phyloP scores from a whole-genome alignment of 2,113 vertebrate genomes.

The Monopterus albus region DNA sequence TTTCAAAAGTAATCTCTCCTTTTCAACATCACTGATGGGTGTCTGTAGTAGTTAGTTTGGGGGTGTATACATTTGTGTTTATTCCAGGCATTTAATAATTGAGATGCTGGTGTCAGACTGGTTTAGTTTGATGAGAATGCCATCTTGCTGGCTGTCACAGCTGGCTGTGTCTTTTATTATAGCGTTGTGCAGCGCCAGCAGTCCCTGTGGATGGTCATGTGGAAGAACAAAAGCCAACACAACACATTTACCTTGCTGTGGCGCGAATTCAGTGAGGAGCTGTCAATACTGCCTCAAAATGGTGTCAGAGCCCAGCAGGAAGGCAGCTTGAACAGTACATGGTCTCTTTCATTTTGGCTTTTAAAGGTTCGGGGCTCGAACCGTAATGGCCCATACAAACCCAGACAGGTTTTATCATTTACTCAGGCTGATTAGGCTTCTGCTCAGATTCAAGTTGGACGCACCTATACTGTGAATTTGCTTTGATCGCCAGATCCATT shows the following conservation, averaged over 20 bases:
- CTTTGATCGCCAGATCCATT: conserved; percentile 20
- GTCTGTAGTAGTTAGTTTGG: conserved; percentile 22
- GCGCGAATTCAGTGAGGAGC: conserved; percentile 42
- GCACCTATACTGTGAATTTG: conserved; percentile 6
- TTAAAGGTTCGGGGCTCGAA: conserved; percentile 24
- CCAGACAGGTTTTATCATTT: conserved; percentile 27
- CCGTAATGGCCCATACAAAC: conserved; percentile 2
- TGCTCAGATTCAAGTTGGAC: neutral
- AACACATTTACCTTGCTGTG: conserved; percentile 45
- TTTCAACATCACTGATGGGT: conserved; percentile 41
- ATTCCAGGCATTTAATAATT: conserved; percentile 75
- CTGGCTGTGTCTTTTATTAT: conserved; percentile 61
- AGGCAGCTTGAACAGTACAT: neutral
- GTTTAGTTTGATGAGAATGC: conserved; percentile 74
- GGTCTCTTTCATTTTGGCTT: conserved; percentile 30
- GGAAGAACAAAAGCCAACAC: conserved; percentile 49
- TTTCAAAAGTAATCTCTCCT: conserved; percentile 33
- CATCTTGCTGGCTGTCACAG: conserved; percentile 54
- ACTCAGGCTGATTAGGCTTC: conserved; percentile 21
- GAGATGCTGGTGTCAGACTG: conserved; percentile 57
- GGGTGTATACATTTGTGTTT: conserved; percentile 43
- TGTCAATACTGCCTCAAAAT: conserved; percentile 33
- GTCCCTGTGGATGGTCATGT: conserved; percentile 58
- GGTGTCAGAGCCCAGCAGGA: conserved; percentile 39
- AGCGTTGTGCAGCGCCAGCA: conserved; percentile 34